Base-by-base conservation (phyloP, 2,797 vertebrate genomes). In the Neomorphus geoffroyi region DNA sequence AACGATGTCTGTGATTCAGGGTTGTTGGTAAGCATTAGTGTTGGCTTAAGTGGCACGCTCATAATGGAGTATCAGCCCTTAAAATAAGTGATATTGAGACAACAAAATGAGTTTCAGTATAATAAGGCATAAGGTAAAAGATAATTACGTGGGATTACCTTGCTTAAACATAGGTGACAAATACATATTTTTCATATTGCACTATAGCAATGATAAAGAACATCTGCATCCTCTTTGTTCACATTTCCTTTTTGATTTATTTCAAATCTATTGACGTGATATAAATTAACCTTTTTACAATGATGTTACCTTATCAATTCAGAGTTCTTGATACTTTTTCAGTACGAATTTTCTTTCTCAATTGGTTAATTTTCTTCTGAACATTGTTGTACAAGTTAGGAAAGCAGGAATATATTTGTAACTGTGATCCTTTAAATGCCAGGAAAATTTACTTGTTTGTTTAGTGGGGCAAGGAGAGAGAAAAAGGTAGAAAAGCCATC, bases 381-480 rank as follows among this genome's bases (percentile, higher is more conserved):
- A 32, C 6, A 2, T 58, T 88, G 27, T 85, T 89, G 17, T 46
- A 53, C 9, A 61, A 78, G 12, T 43, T 81, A 70, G n/a, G 28
- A 67, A 84, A 81, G 53, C 24, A 70, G 53, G 19, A 75, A 66
- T 81, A 28, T 79, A 21, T 23, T 88, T 54, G 13, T 72, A 79
- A 46, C 22, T 45, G 15, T 57, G 50, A 78, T 69, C 2, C 30
- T 78, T 84, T 86, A 66, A 43, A 41, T 9, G 16, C 66, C 18
- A 75, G 32, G 21, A 80, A 66, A 86, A 45, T 41, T 11, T 18
- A n/a, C 28, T 41, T 77, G 3, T 48, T 67, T 72, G 6, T 67
- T 60, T 51, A 9, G 10, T 48, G 0, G 0, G 4, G 11, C 3
- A 1, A 6, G 13, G 14, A 23, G 6, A 43, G 9, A 48, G 10